Conservation (phyloP, 1,140 invertebrate genomes). For the Drosophila equinoxialis region DNA sequence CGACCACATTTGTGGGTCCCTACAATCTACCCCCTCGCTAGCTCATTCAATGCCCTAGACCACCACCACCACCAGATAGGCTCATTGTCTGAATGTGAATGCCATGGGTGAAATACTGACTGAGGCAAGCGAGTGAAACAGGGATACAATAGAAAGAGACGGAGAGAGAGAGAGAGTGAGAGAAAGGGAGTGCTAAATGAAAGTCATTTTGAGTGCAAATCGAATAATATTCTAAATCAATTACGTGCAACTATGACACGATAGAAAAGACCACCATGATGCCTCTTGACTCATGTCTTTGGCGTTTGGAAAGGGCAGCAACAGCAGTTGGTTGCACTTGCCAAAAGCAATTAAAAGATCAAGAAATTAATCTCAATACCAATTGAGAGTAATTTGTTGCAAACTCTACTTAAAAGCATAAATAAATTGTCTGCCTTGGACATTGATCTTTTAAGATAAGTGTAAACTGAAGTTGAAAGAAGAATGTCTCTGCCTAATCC, state of each 20-base stretch:
- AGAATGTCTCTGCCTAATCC: not conserved
- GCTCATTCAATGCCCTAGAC: too few relatives aligned
- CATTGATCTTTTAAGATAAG: not conserved
- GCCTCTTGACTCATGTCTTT: not conserved
- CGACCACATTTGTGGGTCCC: conserved; percentile 50
- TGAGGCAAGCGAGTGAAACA: conserved; percentile 9
- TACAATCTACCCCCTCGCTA: not conserved
- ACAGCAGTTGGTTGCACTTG: not conserved
- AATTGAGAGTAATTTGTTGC: not conserved
- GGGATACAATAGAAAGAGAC: not conserved
- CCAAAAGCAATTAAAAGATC: not conserved
- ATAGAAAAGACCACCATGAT: not conserved
- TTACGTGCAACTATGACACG: conserved; percentile 67
- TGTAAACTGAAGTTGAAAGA: not conserved
- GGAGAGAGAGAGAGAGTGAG: conserved; percentile 20
- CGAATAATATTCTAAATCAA: conserved; percentile 79
- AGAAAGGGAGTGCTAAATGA: conserved; percentile 52
- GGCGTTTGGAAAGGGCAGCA: not conserved
- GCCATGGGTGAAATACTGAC: conserved; percentile 5
- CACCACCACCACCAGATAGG: conserved; percentile 33
- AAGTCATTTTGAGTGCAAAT: conserved; percentile 78
- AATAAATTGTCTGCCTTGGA: not conserved
- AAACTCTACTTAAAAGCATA: too few relatives aligned
- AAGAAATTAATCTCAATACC: not conserved
- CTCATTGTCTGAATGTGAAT: conserved; percentile 43